Conservation (phyloP, 1,140 invertebrate species). For the Condylostylus longicornis region DNA sequence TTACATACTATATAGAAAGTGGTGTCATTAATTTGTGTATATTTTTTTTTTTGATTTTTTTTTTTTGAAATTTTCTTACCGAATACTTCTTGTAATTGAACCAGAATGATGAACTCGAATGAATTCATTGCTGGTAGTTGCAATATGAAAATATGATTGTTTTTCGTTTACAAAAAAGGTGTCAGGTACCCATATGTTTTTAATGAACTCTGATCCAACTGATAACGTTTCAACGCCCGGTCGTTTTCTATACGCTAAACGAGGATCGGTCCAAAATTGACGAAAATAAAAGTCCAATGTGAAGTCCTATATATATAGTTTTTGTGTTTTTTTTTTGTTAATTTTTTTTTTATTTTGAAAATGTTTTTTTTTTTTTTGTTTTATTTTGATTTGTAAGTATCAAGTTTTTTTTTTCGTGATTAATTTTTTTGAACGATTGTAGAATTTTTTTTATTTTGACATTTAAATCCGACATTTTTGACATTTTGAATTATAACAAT, state of each 20-base stretch:
- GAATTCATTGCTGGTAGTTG: slow-evolving; percentile 94
- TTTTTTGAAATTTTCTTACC: slow-evolving; percentile 63
- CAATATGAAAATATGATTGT: slow-evolving; percentile 95
- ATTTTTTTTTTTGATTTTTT: too few relatives aligned
- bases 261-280: slow-evolving; percentile 93
- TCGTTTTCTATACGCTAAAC: slow-evolving; percentile 76
- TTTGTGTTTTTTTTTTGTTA: not conserved
- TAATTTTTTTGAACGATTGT: too few relatives aligned
- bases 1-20: slow-evolving; percentile 15
- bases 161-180: slow-evolving; percentile 98
- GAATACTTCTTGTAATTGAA: slow-evolving; percentile 86
- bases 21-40: slow-evolving; percentile 7
- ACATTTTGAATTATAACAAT: too few relatives aligned
- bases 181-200: slow-evolving; percentile 96
- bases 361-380: slow-evolving; percentile 7
- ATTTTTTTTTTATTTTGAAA: slow-evolving; percentile 3
- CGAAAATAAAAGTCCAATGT: slow-evolving; percentile 98
- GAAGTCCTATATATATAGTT: slow-evolving; percentile 60
- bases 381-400: slow-evolving; percentile 3
- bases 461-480: too few relatives aligned
- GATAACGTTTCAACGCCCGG: slow-evolving; percentile 76
- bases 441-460: too few relatives aligned
- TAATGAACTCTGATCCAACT: slow-evolving; percentile 87
- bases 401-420: slow-evolving; percentile 14
- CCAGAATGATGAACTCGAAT: slow-evolving; percentile 89